Evolutionary conservation across 2,888 invertebrate species (phyloP), one percentile per base, ranked within the genome.

Genomic region (Rhagium mordax): DNA sequence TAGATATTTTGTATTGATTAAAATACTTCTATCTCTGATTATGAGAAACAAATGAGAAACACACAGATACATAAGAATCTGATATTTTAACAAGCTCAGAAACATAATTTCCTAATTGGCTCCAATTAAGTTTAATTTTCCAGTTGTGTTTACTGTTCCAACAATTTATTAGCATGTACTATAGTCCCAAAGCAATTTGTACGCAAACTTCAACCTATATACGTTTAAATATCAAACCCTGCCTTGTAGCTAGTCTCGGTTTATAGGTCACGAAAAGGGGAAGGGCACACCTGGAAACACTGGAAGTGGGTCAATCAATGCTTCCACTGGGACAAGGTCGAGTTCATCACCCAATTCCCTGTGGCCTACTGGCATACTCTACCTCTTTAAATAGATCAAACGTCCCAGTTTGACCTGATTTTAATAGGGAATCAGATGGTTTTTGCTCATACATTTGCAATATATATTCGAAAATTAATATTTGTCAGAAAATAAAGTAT

Each of bases 261-360:
- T 13, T 20, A n/a, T 61, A 47, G 61, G 61, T 61, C 61, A 47
- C 47, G 21, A 61, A 41, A 61, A 61, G 33, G 61, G 29, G 53
- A 65, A 60, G 21, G 59, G 24, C 49, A 27, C 66, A 59, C 70
- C 70, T 61, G 51, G 57, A 13, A 18, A 15, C 10, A n/a, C 16
- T 51, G 47, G 47, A 76, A 71, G 53, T 64, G 65, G 71, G 70
- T 29, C 72, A 71, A 73, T 73, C 74, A 67, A 74, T 74, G 41
- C 16, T 33, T 66, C 27, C 48, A 68, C 20, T 62, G 60, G 73
- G 73, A 60, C 77, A 76, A 74, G 77, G 77, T 71, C 59, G 61
- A 7, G 53, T 24, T 70, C 51, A 27, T 66, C 62, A 33, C 71
- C 71, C 51, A 21, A 65, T 65, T 15, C 59, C 27, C 29, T 15